Base-by-base conservation (phyloP, 2,888 invertebrate species). In the Tetanocera ferruginea region DNA sequence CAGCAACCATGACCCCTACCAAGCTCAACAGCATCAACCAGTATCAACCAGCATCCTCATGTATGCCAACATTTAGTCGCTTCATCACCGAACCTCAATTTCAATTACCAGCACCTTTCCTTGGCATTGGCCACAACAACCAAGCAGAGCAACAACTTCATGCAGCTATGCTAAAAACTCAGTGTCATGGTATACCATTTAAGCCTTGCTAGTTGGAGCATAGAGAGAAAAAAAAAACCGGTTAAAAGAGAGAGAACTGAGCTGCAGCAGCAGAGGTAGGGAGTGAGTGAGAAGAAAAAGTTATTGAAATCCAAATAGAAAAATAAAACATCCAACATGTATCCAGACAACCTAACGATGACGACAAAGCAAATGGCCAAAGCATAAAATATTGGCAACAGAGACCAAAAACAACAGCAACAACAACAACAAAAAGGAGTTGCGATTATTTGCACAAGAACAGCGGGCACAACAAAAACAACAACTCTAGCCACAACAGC, bases 41-140 rank as follows among this genome's bases (percentile, higher is more conserved):
- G 49, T 23, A 8, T 25, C 25, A 37, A 17, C 52, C 76, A 69
- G 73, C 70, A 52, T 71, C 71, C 62, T 75, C 74, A 76, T 64
- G 66, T 75, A 66, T 55, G 66, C 55, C 55, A 66, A 78, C 78
- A 81, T 84, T 86, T 87, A 86, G 79, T 84, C 83, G 86, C 86
- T 84, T 85, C 85, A 85, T 85, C 87, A 83, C 86, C 85, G 82
- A 87, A 85, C 86, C 85, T 87, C 85, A 85, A 87, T 87, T 87
- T 85, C 84, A 86, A 86, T 86, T 86, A 83, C 84, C 81, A 82
- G 78, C 83, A 81, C 82, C 76, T 72, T 57, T 51, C 34, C 43
- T 43, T 74, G 57, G 62, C 62, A 70, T 55, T 31, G 66, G 52
- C 34, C 25, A 25, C 31, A 73, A 75, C 23, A 55, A 67, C 43